Base-by-base conservation (phyloP, 2,113 vertebrate genomes). In the Trematocara macrostoma region DNA sequence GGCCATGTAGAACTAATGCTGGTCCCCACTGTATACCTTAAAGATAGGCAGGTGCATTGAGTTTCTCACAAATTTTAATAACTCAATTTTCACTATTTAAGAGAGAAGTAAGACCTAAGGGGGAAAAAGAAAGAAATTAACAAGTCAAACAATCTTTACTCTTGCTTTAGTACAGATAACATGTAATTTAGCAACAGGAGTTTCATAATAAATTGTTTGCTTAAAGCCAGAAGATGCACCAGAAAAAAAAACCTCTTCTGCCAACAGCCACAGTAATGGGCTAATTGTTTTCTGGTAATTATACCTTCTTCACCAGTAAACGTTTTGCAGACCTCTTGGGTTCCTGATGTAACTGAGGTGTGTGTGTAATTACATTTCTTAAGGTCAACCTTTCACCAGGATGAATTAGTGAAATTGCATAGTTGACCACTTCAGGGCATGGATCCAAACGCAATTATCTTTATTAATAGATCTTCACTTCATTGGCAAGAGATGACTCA, bases 331-430 rank as follows among this genome's bases (percentile, higher is more conserved):
- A 94, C 94, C 95, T 95, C 94, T 95, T 91, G 90, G 95, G 94
- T 93, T 94, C 92, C 87, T 61, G 92, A 51, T 95, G 94, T 94
- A 96, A 95, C 95, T 95, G 94, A 97, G 96, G 96, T 96, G 96
- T 96, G 89, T 56, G 94, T 94, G 95, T 96, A 97, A 97, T 97
- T 96, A 96, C 95, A 96, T 96, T 96, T 94, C 94, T 96, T 96
- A 97, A 96, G 96, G 96, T 96, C 96, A 96, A 93, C 95, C 96
- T 96, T 96, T 96, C 96, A 96, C 95, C 87, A 94, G 95, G 95
- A 96, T 95, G 95, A 96, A 96, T 97, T 96, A 96, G 96, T 95
- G 95, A 95, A 96, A 96, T 96, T 96, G 96, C 94, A 94, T 95
- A 96, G 96, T 95, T 96, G 96, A 96, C 96, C 96, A 97, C 96